Conservation (phyloP, 2,888 invertebrate species). For the Ochropleura plecta region DNA sequence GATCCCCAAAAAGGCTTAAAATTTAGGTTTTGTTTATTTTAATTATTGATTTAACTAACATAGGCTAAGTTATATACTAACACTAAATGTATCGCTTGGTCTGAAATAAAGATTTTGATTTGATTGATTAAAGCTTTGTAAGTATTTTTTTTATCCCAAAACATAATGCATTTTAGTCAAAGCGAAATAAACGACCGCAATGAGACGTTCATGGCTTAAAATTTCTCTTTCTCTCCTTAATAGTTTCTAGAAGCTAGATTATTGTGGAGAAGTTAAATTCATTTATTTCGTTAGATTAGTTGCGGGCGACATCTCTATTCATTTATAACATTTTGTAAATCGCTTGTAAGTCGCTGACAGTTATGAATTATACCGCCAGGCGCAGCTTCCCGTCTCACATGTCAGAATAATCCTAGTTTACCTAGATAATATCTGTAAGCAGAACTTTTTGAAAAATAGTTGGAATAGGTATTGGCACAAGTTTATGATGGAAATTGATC, state of each 20-base stretch:
- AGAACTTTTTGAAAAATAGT: constrained; percentile 27
- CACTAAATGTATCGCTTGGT: too few relatives aligned
- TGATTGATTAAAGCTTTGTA: too few relatives aligned
- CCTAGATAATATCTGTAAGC: constrained; percentile 27
- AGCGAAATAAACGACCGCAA: background rate
- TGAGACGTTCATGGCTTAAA: constrained; percentile 20
- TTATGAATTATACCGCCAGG: constrained; percentile 72
- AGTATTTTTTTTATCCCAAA: too few relatives aligned
- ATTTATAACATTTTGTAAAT: constrained; percentile 79
- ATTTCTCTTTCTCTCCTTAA: constrained; percentile 31
- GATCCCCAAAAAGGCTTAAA: background rate
- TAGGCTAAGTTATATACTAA: too few relatives aligned
- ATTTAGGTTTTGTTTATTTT: too few relatives aligned
- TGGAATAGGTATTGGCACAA: constrained; percentile 6
- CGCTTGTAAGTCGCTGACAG: constrained; percentile 74
- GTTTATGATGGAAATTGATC: constrained; percentile 39
- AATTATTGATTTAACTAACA: too few relatives aligned
- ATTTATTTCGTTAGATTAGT: constrained; percentile 74
- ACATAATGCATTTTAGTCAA: too few relatives aligned
- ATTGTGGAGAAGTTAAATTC: constrained; percentile 61
- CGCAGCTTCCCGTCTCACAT: constrained; percentile 43
- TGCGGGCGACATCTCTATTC: constrained; percentile 69
- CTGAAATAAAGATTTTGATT: too few relatives aligned
- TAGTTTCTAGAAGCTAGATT: constrained; percentile 47
- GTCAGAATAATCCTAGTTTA: constrained; percentile 27